These are phyloP conservation scores for Notechis scutatus DNA, from an alignment of 2,113 vertebrate species.

Conservation along the genomic window DNA sequence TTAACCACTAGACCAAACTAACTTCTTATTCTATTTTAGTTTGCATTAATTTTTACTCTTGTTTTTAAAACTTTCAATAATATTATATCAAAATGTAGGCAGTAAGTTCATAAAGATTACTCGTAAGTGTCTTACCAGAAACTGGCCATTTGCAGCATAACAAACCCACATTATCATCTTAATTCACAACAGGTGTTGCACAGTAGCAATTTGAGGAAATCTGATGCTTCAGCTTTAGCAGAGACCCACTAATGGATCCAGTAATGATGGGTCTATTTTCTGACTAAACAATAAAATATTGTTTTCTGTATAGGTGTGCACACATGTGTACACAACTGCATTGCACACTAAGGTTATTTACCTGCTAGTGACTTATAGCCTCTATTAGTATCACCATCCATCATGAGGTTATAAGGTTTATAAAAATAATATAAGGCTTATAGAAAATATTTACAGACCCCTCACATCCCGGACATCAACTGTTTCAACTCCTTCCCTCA, in stretches of 20 bases:
- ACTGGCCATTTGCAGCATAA: neutral
- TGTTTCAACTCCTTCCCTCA: too few species aligned
- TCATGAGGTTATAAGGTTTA: neutral
- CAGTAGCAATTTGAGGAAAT: neutral
- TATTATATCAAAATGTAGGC: neutral
- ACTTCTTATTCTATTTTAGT: neutral
- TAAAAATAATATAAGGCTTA: too few species aligned
- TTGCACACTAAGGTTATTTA: neutral
- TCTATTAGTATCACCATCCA: neutral
- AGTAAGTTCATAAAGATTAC: neutral
- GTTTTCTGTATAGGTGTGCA: neutral
- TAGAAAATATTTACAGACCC: too few species aligned
- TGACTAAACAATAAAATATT: neutral
- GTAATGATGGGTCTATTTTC: neutral
- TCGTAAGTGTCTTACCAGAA: neutral
- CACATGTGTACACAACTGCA: neutral
- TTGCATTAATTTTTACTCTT: neutral
- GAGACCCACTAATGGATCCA: neutral
- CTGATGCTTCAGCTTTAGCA: neutral
- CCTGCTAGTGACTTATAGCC: neutral
- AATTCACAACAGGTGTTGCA: neutral
- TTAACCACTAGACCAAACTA: too few species aligned
- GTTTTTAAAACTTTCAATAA: neutral
- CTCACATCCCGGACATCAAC: too few species aligned
- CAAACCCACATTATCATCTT: neutral